phyloP scores from a whole-genome alignment of 2,888 invertebrate genomes.

The Agelastica alni region DNA sequence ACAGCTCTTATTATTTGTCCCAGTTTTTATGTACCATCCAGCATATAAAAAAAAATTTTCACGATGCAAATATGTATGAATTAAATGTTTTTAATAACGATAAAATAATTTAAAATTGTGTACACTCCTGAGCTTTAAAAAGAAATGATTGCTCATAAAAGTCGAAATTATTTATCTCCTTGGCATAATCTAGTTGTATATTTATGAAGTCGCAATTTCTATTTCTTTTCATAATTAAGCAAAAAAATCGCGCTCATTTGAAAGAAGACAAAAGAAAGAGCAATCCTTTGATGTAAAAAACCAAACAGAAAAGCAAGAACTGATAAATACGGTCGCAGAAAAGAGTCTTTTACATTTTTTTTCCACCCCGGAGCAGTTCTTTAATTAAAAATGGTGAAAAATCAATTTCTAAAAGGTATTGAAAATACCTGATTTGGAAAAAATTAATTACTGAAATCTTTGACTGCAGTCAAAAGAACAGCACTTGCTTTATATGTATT shows the following conservation, averaged over 20 bases:
- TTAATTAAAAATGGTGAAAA: constrained; percentile 50
- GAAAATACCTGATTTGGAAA: constrained; percentile 52
- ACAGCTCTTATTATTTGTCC: too few relatives aligned
- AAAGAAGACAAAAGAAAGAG: constrained; percentile 46
- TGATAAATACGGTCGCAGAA: constrained; percentile 44
- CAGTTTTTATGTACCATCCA: too few relatives aligned
- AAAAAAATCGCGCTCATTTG: constrained; percentile 40
- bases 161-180: constrained; percentile 2
- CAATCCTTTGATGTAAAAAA: constrained; percentile 48
- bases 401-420: constrained; percentile 50
- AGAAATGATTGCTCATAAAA: not conserved
- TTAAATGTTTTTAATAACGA: too few relatives aligned
- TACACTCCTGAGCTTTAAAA: not conserved
- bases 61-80: too few relatives aligned
- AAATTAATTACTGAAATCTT: constrained; percentile 49
- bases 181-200: constrained; percentile 20
- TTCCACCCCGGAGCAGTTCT: constrained; percentile 40
- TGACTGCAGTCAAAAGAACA: constrained; percentile 34
- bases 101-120: too few relatives aligned
- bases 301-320: constrained; percentile 45
- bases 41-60: too few relatives aligned
- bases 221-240: constrained; percentile 37
- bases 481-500: constrained; percentile 26
- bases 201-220: constrained; percentile 23
- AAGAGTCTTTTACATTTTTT: constrained; percentile 37